Percentiles rank a stretch among this genome's conserved stretches.
Evolutionary conservation across 2,113 vertebrate genomes (phyloP).

Genomic region (Archilochus colubris): DNA sequence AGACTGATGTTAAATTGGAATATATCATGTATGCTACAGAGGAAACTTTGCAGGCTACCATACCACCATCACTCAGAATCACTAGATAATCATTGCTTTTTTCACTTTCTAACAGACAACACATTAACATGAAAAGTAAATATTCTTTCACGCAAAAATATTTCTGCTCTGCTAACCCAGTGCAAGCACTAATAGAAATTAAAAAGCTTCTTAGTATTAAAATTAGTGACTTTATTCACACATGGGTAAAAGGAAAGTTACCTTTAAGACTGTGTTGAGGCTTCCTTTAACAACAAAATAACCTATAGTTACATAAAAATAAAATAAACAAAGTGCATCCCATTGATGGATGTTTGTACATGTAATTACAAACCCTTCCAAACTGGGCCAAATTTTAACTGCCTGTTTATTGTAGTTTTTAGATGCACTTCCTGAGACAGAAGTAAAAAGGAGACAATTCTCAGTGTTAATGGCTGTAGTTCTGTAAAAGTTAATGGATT

Average conservation of each 20-base stretch:
- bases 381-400: not conserved
- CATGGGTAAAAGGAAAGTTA: not conserved
- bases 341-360: not conserved
- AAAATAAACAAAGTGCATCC: not conserved
- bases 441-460: not conserved
- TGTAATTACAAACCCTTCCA: not conserved
- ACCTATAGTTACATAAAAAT: not conserved
- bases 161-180: not conserved
- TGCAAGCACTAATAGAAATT: not conserved
- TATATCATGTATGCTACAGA: not conserved
- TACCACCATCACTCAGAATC: not conserved
- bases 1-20: not conserved
- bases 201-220: not conserved
- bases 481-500: constrained; percentile 24
- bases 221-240: not conserved
- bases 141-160: not conserved
- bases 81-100: not conserved
- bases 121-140: not conserved
- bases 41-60: not conserved
- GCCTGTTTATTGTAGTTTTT: not conserved
- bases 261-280: not conserved
- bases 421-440: not conserved
- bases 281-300: not conserved
- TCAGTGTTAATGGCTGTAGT: not conserved
- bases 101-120: not conserved